Evolutionary conservation across 1,140 invertebrate genomes (phyloP), one percentile per base, ranked within the genome.

Genomic region (Galleria mellonella): DNA sequence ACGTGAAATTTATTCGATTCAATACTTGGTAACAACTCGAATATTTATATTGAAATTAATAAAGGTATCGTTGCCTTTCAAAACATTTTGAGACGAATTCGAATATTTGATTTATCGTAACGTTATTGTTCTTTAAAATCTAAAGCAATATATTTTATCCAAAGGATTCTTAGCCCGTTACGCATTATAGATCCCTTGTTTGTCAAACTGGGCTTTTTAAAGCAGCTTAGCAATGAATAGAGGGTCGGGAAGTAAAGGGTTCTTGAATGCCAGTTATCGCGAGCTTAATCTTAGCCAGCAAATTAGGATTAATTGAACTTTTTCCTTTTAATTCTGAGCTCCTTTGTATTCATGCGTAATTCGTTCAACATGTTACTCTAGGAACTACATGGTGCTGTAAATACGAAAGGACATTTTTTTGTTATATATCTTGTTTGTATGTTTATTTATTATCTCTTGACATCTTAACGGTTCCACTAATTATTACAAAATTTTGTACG

Each of bases 301-400:
- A 84, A 84, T 83, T 84, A 77, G 81, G 81, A 84, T 84, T 83
- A 84, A 83, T 83, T 78, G 76, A 83, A 75, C 72, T 81, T 79
- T 76, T 83, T 74, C 69, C 66, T 75, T 73, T 81, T 74, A 70
- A 65, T 63, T 69, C 62, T 52, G 54, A 56, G 59, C 51, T 64
- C 61, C 64, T 73, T 77, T 81, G 67, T 81, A 45, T 51, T 59
- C 50, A 47, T 61, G 61, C 61, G 71, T 75, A 77, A 77, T 76
- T 74, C 65, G 67, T 66, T 64, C 59, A 58, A 62, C 69, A 62
- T 81, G 73, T 74, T 72, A 71, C 58, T 62, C 13, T 7, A 15
- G 54, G 62, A 72, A 36, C 32, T 62, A 29, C 47, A 58, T 56
- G 51, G 69, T 74, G 75, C 43, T 61, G 62, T 14, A 31, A 9